A percentile compares a stretch with the other conserved stretches of the same genome.
Evolutionary conservation across 2,113 vertebrate genomes (phyloP).

Genomic region (Scopus umbretta): DNA sequence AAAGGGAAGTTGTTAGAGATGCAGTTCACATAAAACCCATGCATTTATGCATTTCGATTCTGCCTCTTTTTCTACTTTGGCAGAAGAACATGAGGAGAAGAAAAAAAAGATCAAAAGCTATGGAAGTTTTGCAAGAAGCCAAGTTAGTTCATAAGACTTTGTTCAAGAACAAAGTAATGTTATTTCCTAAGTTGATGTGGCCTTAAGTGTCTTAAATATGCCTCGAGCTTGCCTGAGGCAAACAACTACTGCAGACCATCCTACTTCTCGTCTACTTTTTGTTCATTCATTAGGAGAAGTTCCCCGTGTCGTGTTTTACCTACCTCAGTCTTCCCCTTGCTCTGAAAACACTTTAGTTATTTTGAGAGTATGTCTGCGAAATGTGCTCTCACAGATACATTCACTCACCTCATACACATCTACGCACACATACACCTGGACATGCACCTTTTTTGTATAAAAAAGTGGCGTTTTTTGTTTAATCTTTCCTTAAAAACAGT

Average conservation of each 20-base stretch:
- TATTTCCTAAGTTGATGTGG: conserved; percentile 48
- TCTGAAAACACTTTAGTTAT: neutral
- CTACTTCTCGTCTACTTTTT: neutral
- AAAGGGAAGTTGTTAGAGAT: conserved; percentile 36
- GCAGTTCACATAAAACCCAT: conserved; percentile 36
- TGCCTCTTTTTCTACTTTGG: conserved; percentile 24
- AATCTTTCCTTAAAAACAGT: neutral
- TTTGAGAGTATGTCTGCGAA: neutral
- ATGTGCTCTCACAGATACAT: neutral
- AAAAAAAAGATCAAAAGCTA: conserved; percentile 61
- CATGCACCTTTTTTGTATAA: neutral
- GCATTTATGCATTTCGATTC: conserved; percentile 48
- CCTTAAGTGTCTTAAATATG: conserved; percentile 55
- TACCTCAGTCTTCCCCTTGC: neutral
- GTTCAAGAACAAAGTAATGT: conserved; percentile 51
- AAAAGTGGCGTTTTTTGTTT: neutral
- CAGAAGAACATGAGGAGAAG: conserved; percentile 19
- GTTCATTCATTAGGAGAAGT: neutral
- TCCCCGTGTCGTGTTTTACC: neutral
- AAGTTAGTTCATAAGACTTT: conserved; percentile 49
- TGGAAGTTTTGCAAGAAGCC: conserved; percentile 53
- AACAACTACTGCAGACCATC: conserved; percentile 30
- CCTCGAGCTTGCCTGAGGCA: conserved; percentile 18
- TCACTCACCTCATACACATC: neutral
- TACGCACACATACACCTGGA: fast-evolving